Conservation (phyloP, 2,113 vertebrate genomes). For the Tympanuchus pallidicinctus region DNA sequence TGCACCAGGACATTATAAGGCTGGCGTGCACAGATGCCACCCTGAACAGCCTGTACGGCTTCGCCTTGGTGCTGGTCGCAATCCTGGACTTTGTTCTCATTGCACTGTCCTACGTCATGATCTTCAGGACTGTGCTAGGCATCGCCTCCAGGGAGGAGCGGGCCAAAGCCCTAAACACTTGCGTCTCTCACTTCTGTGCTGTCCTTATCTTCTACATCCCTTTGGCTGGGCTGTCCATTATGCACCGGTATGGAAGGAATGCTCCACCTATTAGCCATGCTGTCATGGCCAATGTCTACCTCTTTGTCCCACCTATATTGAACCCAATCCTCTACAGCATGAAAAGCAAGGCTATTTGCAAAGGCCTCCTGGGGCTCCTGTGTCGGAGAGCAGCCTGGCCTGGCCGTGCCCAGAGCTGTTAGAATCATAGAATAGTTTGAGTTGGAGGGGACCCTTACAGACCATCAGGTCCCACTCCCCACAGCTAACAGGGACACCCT, state of each 20-base stretch:
- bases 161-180: constrained; percentile 8
- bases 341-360: constrained; percentile 31
- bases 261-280: background rate
- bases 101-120: background rate
- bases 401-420: background rate
- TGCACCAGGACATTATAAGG: constrained; percentile 3
- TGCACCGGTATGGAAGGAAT: background rate
- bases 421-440: too few species aligned
- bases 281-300: constrained; percentile 4
- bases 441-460: too few species aligned
- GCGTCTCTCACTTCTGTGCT: background rate
- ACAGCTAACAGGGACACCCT: too few species aligned
- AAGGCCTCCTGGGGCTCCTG: background rate
- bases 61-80: background rate
- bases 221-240: background rate
- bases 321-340: constrained; percentile 27
- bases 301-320: constrained; percentile 3
- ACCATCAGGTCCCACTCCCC: too few species aligned
- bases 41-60: background rate
- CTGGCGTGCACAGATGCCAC: background rate
- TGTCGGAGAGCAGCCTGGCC: background rate
- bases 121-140: background rate
- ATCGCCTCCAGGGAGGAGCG: background rate
- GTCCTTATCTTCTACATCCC: constrained; percentile 22
- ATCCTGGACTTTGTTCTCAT: background rate